Evolutionary conservation across 2,888 invertebrate species (phyloP).

Genomic region (Drosophila koepferae): DNA sequence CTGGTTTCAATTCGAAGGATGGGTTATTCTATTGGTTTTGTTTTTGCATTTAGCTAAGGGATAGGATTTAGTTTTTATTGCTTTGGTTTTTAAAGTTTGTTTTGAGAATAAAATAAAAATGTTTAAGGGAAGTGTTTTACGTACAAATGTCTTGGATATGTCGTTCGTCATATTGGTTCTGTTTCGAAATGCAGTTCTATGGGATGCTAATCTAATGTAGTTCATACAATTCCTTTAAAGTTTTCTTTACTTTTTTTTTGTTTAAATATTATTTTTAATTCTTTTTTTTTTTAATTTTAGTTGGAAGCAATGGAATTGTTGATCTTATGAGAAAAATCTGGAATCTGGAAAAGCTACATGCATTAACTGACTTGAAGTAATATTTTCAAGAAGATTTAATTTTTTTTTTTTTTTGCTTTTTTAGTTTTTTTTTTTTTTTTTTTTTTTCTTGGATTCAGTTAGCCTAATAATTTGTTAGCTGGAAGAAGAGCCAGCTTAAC

Average conservation of each 20-base stretch:
- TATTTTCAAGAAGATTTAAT: slow-evolving; percentile 41
- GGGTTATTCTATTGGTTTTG: slow-evolving; percentile 85
- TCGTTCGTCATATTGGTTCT: slow-evolving; percentile 58
- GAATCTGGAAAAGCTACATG: slow-evolving; percentile 44
- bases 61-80: slow-evolving; percentile 37
- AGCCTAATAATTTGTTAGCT: slow-evolving; percentile 44
- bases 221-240: slow-evolving; percentile 50
- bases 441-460: slow-evolving; percentile 19
- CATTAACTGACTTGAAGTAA: slow-evolving; percentile 40
- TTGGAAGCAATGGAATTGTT: slow-evolving; percentile 50
- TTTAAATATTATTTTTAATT: not conserved
- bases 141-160: slow-evolving; percentile 57
- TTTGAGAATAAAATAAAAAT: slow-evolving; percentile 18
- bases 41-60: slow-evolving; percentile 60
- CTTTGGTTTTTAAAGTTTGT: slow-evolving; percentile 34
- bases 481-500: slow-evolving; percentile 30
- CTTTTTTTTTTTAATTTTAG: not conserved
- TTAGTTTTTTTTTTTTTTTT: slow-evolving; percentile 4
- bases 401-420: not conserved
- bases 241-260: not conserved
- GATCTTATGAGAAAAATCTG: slow-evolving; percentile 29
- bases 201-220: slow-evolving; percentile 37
- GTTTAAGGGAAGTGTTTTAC: slow-evolving; percentile 41
- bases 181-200: slow-evolving; percentile 44
- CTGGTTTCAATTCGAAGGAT: slow-evolving; percentile 38